Conservation (phyloP, 2,797 vertebrate genomes). For the Pseudomugil tenellus region DNA sequence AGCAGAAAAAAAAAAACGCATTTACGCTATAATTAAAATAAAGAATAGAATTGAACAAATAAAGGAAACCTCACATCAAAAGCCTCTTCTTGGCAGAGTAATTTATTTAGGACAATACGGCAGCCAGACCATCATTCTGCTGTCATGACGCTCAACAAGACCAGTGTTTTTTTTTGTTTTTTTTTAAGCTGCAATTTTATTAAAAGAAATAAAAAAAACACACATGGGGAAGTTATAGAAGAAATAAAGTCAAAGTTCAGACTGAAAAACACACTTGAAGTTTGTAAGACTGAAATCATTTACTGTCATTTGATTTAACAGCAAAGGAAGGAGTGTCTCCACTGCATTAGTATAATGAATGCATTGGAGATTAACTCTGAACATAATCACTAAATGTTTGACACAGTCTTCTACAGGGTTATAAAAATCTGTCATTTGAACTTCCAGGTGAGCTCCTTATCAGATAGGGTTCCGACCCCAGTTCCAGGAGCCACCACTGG, state of each 20-base stretch:
- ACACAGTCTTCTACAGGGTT: background rate
- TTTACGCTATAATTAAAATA: no score
- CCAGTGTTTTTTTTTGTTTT: no score
- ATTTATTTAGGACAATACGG: no score
- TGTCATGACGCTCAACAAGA: no score
- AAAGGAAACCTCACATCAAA: no score
- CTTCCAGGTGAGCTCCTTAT: slow-evolving; percentile 84
- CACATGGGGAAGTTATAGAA: no score
- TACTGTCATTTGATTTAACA: background rate
- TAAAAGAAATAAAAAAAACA: background rate
- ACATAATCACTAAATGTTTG: background rate
- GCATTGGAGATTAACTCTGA: background rate
- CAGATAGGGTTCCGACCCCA: slow-evolving; percentile 87
- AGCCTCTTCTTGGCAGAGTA: no score
- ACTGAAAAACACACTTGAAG: background rate
- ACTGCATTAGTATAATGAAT: background rate
- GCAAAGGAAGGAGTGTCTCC: background rate
- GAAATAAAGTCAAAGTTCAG: background rate
- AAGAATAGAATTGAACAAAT: no score
- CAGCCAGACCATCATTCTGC: no score
- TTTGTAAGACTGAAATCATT: no score
- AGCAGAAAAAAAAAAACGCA: no score
- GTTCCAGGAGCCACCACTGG: slow-evolving; percentile 72
- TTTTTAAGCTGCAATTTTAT: background rate
- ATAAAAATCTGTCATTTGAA: background rate